phyloP scores from a whole-genome alignment of 2,113 vertebrate species.

The Tyrannus savana region DNA sequence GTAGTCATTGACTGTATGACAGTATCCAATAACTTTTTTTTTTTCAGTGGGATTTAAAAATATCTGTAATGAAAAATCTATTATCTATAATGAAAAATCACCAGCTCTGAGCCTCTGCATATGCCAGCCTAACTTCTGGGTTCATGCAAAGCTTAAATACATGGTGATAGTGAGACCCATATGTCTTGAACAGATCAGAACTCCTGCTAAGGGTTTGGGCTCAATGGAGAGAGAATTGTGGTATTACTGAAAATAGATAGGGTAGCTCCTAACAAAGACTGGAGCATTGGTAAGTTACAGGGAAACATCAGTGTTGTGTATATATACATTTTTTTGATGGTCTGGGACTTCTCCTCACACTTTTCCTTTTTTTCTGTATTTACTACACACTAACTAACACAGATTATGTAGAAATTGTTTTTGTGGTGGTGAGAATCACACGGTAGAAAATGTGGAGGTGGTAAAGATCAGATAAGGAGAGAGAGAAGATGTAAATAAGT shows the following conservation, averaged over 20 bases:
- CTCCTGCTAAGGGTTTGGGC: neutral
- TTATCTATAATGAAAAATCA: neutral
- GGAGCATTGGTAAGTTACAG: neutral
- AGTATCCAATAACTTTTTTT: neutral
- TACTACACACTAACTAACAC: neutral
- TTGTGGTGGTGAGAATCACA: neutral
- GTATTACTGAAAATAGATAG: neutral
- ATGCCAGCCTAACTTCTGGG: neutral
- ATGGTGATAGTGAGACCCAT: neutral
- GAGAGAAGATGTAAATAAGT: neutral
- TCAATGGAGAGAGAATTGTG: neutral
- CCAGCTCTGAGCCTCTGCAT: neutral
- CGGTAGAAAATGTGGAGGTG: neutral
- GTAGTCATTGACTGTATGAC: neutral
- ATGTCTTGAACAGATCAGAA: neutral
- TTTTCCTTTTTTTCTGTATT: neutral
- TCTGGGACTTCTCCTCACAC: neutral
- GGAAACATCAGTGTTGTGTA: neutral
- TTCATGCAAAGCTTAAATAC: neutral
- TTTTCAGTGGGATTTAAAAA: neutral
- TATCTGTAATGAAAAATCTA: neutral
- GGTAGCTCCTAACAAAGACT: neutral
- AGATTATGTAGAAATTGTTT: neutral
- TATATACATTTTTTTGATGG: neutral
- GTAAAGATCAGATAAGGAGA: neutral